These are phyloP conservation scores for Metallyticus violacea DNA, from an alignment of 2,888 invertebrate genomes.

Conservation along the genomic window DNA sequence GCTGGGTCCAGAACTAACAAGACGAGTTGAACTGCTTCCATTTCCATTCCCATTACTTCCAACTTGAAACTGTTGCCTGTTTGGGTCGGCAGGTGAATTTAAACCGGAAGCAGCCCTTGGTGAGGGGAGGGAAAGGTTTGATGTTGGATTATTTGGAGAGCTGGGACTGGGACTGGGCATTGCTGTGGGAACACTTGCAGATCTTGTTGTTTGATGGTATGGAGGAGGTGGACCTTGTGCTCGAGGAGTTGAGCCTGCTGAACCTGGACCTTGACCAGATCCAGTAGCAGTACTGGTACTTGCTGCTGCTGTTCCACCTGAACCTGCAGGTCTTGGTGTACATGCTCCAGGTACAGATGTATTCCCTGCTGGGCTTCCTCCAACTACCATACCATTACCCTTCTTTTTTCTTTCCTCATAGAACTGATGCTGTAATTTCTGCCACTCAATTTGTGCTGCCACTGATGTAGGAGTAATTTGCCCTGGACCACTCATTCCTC, in stretches of 20 bases:
- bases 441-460: conserved; percentile 81
- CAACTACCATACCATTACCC: conserved; percentile 46
- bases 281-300: conserved; percentile 6
- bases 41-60: conserved; percentile 5
- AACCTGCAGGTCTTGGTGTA: conserved; percentile 55
- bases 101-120: conserved; percentile 66
- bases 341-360: conserved; percentile 44
- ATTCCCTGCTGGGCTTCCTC: conserved; percentile 46
- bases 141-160: conserved; percentile 69
- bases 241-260: conserved; percentile 37
- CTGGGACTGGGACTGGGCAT: conserved; percentile 71
- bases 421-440: conserved; percentile 84
- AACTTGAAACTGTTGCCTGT: conserved; percentile 50
- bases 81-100: conserved; percentile 66
- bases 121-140: conserved; percentile 70
- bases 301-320: conserved; percentile 39
- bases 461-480: conserved; percentile 40
- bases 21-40: conserved; percentile 28
- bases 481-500: conserved; percentile 34
- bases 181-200: conserved; percentile 71
- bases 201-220: conserved; percentile 70
- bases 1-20: conserved; percentile 56
- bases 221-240: conserved; percentile 74
- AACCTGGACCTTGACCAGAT: conserved; percentile 46
- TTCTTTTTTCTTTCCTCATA: conserved; percentile 68